Conservation (phyloP, 2,888 invertebrate species). For the Danaus chrysippus region DNA sequence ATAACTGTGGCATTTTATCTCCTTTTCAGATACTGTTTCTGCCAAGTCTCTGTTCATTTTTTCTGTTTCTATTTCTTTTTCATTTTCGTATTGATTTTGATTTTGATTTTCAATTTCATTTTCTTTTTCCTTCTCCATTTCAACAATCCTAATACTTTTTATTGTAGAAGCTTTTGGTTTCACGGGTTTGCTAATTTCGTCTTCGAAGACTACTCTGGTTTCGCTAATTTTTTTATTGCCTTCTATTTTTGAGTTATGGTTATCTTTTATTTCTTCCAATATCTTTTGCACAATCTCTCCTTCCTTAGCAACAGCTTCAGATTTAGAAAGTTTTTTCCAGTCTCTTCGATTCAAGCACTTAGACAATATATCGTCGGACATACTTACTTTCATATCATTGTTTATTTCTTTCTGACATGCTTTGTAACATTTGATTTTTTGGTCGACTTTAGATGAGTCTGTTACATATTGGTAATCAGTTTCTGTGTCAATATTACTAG, state of each 20-base stretch:
- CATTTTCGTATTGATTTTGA: conserved; percentile 24
- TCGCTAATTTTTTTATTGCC: conserved; percentile 28
- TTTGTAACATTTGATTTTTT: conserved; percentile 62
- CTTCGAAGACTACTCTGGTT: conserved; percentile 44
- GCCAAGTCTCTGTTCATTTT: conserved; percentile 22
- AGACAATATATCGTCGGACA: conserved; percentile 67
- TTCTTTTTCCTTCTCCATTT: neutral
- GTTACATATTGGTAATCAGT: conserved; percentile 54
- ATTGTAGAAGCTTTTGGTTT: neutral
- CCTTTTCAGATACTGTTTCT: conserved; percentile 49
- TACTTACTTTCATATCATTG: conserved; percentile 46
- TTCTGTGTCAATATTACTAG: conserved; percentile 59
- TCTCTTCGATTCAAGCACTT: conserved; percentile 64
- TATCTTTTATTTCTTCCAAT: conserved; percentile 6
- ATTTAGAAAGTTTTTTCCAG: conserved; percentile 51
- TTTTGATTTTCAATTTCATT: conserved; percentile 19
- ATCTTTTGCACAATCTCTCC: conserved; percentile 12
- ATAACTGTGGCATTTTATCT: conserved; percentile 54
- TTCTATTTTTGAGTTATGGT: conserved; percentile 5
- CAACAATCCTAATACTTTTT: neutral
- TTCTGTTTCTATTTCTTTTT: conserved; percentile 22
- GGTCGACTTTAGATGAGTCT: conserved; percentile 54
- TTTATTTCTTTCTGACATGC: conserved; percentile 56
- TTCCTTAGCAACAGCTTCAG: conserved; percentile 38
- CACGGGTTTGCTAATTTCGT: conserved; percentile 30